These are phyloP conservation scores for Onthophagus sagittarius DNA, from an alignment of 2,888 invertebrate species.

Conservation along the genomic window DNA sequence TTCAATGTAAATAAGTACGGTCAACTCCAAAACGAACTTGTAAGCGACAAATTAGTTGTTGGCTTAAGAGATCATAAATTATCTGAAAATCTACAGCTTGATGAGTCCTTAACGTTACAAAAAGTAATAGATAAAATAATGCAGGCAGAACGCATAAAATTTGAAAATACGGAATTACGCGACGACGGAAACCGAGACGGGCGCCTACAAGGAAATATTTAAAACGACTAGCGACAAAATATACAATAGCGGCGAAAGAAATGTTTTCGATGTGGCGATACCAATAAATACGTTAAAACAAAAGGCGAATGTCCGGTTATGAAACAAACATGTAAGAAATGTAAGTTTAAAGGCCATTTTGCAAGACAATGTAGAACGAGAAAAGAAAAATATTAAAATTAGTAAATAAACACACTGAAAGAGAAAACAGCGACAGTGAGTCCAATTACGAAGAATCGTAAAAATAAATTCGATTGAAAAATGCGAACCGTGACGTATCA, in stretches of 20 bases:
- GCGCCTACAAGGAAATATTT: neutral
- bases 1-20: no score
- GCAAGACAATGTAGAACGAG: conserved; percentile 27
- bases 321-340: conserved; percentile 26
- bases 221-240: neutral
- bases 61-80: no score
- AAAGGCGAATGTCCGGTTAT: no score
- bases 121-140: conserved; percentile 27
- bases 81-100: conserved; percentile 23
- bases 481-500: neutral
- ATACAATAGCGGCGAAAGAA: neutral
- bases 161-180: conserved; percentile 21
- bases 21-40: no score
- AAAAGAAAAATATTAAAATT: conserved; percentile 7
- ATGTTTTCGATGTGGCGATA: conserved; percentile 17
- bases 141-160: conserved; percentile 24
- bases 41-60: no score
- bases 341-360: conserved; percentile 29
- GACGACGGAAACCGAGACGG: no score
- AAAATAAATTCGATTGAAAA: neutral
- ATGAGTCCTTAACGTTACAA: conserved; percentile 26
- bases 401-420: no score
- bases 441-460: neutral
- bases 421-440: neutral
- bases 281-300: conserved; percentile 15